A percentile compares a stretch with the other conserved stretches of the same genome.
phyloP scores from a whole-genome alignment of 2,113 vertebrate species.

The Prionailurus viverrinus region DNA sequence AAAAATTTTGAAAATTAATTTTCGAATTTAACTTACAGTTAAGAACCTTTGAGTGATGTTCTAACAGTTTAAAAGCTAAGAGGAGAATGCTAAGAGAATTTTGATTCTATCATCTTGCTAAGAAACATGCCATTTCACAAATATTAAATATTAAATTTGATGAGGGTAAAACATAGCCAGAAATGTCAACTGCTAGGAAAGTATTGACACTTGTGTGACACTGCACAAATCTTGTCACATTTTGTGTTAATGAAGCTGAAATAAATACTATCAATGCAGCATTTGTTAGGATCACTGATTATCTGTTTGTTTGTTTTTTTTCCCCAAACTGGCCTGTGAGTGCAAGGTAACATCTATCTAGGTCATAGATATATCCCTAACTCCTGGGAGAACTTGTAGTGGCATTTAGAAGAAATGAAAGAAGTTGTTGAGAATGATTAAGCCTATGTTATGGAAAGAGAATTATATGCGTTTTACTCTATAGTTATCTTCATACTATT shows the following conservation, averaged over 20 bases:
- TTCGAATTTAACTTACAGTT: conserved; percentile 13
- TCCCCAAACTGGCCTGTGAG: background rate
- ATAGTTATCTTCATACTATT: background rate
- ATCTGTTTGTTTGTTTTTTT: background rate
- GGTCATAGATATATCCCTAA: background rate
- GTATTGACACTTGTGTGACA: background rate
- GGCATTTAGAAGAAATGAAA: conserved; percentile 14
- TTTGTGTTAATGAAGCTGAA: conserved; percentile 33
- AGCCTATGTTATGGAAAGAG: background rate
- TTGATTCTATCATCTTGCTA: background rate
- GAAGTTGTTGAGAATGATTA: background rate
- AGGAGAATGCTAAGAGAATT: background rate
- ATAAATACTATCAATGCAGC: background rate
- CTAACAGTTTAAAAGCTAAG: background rate
- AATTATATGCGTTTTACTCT: background rate
- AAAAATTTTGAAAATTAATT: background rate
- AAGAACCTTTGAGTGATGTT: background rate
- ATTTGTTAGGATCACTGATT: background rate
- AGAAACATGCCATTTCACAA: background rate
- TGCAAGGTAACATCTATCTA: background rate
- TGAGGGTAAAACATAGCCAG: background rate
- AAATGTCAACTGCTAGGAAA: background rate
- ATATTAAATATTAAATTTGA: background rate
- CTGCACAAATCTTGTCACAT: background rate
- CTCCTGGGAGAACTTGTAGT: background rate